Conservation (phyloP, 2,113 vertebrate species). For the Lycaon pictus region DNA sequence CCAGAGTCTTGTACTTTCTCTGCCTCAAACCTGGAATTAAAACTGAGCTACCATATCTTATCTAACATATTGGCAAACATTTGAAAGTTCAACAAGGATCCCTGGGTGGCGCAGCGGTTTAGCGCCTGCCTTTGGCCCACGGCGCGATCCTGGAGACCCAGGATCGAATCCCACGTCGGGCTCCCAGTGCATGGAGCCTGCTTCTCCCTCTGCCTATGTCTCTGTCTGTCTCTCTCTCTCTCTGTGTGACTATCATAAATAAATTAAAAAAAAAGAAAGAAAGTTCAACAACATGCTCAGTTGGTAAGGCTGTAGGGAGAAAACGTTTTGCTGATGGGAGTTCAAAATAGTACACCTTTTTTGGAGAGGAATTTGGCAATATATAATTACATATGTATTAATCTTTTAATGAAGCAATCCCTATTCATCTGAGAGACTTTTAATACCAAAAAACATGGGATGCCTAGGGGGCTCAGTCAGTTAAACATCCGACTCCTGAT, state of each 20-base stretch:
- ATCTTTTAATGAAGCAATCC: neutral
- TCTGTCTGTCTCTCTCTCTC: too few species aligned
- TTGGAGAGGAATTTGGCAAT: constrained; percentile 16
- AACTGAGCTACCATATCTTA: constrained; percentile 41
- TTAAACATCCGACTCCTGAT: neutral
- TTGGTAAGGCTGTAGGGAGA: neutral
- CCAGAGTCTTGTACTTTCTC: neutral
- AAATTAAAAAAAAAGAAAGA: neutral
- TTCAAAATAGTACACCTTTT: constrained; percentile 23
- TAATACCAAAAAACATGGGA: neutral
- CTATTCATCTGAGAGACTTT: constrained; percentile 25
- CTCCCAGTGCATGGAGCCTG: too few species aligned
- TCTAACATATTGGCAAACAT: neutral
- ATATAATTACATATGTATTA: constrained; percentile 15
- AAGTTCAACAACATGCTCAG: neutral
- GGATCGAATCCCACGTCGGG: too few species aligned
- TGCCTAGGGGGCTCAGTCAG: neutral
- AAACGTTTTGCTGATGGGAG: neutral
- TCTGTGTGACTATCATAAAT: too few species aligned
- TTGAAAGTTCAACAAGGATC: neutral
- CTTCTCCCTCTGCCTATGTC: too few species aligned
- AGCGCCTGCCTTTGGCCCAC: too few species aligned
- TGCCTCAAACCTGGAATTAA: constrained; percentile 33
- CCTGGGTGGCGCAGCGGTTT: too few species aligned
- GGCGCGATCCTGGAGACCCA: too few species aligned